These are phyloP conservation scores for Thrips palmi DNA, from an alignment of 1,140 invertebrate species.

Conservation along the genomic window DNA sequence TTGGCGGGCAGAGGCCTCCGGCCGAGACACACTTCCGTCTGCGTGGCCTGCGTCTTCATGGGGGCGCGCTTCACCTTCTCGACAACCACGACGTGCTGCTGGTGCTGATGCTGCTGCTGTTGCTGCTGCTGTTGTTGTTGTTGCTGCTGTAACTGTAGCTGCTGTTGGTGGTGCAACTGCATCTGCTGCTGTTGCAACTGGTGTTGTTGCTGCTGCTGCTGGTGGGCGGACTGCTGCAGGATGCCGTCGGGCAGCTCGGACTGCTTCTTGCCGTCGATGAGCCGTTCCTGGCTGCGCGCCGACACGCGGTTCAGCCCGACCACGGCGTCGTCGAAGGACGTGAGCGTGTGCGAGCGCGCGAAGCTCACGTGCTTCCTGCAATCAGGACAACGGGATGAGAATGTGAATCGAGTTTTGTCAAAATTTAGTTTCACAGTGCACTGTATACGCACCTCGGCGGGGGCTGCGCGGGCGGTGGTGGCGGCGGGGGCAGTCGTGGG, in stretches of 20 bases:
- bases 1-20: slow-evolving; percentile 48
- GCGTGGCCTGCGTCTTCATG: slow-evolving; percentile 85
- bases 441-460: slow-evolving; percentile 15
- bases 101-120: too few species aligned
- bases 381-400: slow-evolving; percentile 26
- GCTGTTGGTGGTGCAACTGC: slow-evolving; percentile 11
- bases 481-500: slow-evolving; percentile 28
- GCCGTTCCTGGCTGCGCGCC: slow-evolving; percentile 46
- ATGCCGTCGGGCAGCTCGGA: slow-evolving; percentile 19
- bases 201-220: slow-evolving; percentile 17
- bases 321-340: slow-evolving; percentile 54
- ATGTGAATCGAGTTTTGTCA: slow-evolving; percentile 5
- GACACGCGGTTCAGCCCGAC: slow-evolving; percentile 27
- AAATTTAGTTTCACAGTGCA: neutral
- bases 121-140: too few species aligned
- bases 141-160: slow-evolving; percentile 12
- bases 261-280: slow-evolving; percentile 40
- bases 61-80: slow-evolving; percentile 67
- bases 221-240: slow-evolving; percentile 14
- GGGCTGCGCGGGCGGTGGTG: slow-evolving; percentile 28
- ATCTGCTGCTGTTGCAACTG: slow-evolving; percentile 16
- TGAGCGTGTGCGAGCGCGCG: slow-evolving; percentile 62
- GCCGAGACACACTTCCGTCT: slow-evolving; percentile 58
- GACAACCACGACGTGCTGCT: too few species aligned
- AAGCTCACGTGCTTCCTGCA: slow-evolving; percentile 86